These are phyloP conservation scores for Nyctalus aviator DNA, from an alignment of 2,797 vertebrate genomes.

Conservation along the genomic window DNA sequence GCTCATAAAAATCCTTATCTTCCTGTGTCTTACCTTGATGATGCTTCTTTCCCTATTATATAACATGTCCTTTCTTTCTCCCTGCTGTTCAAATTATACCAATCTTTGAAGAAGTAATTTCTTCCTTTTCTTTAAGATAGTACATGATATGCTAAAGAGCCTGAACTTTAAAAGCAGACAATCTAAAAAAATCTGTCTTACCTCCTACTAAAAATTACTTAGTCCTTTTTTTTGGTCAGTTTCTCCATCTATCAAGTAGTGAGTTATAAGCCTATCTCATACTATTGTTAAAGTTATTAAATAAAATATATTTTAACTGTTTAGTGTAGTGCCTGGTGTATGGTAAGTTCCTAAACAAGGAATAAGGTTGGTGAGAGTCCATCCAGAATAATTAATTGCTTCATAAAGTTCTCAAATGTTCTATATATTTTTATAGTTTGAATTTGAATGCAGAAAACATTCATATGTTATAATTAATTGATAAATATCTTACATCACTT, in stretches of 20 bases:
- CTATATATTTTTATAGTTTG: neutral
- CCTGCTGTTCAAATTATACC: neutral
- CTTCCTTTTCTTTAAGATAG: neutral
- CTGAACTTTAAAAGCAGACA: neutral
- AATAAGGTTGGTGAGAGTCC: neutral
- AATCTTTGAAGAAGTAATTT: neutral
- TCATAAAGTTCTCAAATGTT: neutral
- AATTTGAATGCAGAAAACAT: neutral
- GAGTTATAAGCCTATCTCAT: neutral
- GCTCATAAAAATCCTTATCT: neutral
- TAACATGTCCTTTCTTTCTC: neutral
- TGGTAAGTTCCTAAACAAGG: neutral
- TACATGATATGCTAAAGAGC: neutral
- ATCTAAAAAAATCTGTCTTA: neutral
- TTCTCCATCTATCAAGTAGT: conserved; percentile 2
- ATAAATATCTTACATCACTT: neutral
- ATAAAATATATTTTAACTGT: neutral
- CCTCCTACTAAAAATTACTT: neutral
- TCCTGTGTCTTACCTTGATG: neutral
- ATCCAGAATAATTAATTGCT: neutral
- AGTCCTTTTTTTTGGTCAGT: neutral
- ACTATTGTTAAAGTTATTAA: neutral
- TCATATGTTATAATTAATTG: neutral
- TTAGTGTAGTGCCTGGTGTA: neutral
- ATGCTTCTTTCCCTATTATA: neutral